Evolutionary conservation across 2,797 vertebrate genomes (phyloP), one percentile per base, ranked within the genome.

Genomic region (Pangasius macronema): DNA sequence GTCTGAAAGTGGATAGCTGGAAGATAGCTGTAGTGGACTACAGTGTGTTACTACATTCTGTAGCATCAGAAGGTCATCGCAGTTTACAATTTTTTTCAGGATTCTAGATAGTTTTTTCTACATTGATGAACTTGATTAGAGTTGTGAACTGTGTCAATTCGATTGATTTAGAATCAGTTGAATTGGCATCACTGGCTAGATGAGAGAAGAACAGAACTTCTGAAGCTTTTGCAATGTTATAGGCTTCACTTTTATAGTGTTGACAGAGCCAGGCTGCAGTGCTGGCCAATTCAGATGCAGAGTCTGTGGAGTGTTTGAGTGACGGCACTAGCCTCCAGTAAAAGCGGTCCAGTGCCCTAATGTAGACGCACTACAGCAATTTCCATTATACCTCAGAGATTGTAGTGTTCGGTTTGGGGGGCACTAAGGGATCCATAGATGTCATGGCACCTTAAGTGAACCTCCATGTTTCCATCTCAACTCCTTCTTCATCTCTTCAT

Each of bases 301-400:
- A 36, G 67, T 73, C 76, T 86, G 53, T 72, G 30, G 53, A 68
- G 59, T n/a, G 49, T 13, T 36, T 11, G 10, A 16, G 22, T 18
- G 57, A 49, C 11, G 53, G 61, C 72, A 76, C 46, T 86, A 89
- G 61, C 33, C 67, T 83, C 65, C 33, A 30, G n/a, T 70, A 59
- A 79, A 87, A 79, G 9, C 3, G 9, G 3, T 75, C 22, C 49
- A 11, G 65, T 70, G 82, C 39, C 65, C 83, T 85, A 68, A 85
- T 82, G 22, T 46, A 61, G 9, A 49, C 8, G 27, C 68, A 86
- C 89, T 85, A 87, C 82, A 88, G 82, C 84, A 83, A 86, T 89
- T 90, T 76, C 86, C 51, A 88, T 88, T 90, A 85, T 39, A 79
- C 14, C 24, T 63, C 36, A 51, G 70, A 86, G 57, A 84, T 39